Base-by-base conservation (phyloP, 2,888 invertebrate species). In the Archips crataeganus region DNA sequence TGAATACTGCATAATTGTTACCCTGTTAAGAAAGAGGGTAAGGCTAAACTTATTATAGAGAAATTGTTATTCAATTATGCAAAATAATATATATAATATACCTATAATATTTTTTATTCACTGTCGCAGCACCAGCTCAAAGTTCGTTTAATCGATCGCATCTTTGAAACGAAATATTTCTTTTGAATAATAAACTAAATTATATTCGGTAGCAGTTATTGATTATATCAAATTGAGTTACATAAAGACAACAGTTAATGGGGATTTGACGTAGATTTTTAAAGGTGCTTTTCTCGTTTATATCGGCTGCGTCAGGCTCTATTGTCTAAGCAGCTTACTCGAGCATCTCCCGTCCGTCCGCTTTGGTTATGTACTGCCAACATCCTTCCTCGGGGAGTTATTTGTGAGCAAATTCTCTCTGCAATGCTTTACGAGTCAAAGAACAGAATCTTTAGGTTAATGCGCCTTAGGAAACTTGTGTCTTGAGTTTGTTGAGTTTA, bases 61-160 rank as follows among this genome's bases (percentile, higher is more conserved):
- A 59, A 57, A 69, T 51, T 70, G 64, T 74, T 74, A 65, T 61
- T 70, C 60, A 64, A 64, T 54, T 70, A 65, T 42, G 54, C 64
- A 5, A 51, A 74, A 61, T 65, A 66, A 34, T 51, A n/a, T n/a
- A n/a, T n/a, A n/a, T n/a, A n/a, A n/a, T n/a, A n/a, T n/a, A n/a
- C n/a, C n/a, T n/a, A n/a, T 63, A 63, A 32, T 34, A 57, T 63
- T 23, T 54, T 34, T 13, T 63, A 54, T 13, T 61, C 36, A 64
- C 63, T 42, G 42, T 70, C 54, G 36, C 64, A 69, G 51, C 73
- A 65, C 69, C 49, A 69, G 49, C 60, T 69, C 68, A 73, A 69
- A 64, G 64, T 54, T 61, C 10, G 10, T 72, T 70, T 54, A 61
- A 47, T 36, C n/a, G 57, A 59, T 64, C 42, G 45, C 51, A 51